A percentile compares a stretch with the other conserved stretches of the same genome.
Conservation (phyloP, 2,888 invertebrate species). For the Tipula unca region DNA sequence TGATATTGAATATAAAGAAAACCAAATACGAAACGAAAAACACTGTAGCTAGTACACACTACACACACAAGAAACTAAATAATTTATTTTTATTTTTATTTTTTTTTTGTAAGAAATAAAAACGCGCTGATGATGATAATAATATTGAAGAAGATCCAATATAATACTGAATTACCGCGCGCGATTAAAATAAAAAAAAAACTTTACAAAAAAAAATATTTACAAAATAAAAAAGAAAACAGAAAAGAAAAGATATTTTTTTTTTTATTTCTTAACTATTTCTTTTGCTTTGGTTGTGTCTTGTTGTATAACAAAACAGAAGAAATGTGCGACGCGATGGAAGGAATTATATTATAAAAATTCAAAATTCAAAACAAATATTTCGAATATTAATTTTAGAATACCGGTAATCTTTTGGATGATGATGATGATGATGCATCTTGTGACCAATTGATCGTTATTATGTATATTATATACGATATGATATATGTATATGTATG, state of each 20-base stretch:
- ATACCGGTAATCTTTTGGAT: too few relatives aligned
- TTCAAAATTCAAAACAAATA: not conserved
- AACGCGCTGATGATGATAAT: not conserved
- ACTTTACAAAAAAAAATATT: not conserved
- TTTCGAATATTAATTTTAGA: not conserved
- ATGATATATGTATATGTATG: too few relatives aligned
- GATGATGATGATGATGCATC: too few relatives aligned
- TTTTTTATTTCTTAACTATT: not conserved
- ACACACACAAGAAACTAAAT: not conserved
- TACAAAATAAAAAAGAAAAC: not conserved
- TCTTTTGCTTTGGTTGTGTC: not conserved
- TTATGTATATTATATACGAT: too few relatives aligned
- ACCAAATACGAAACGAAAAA: not conserved
- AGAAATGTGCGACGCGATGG: not conserved
- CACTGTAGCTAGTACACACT: not conserved
- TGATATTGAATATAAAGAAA: slow-evolving; percentile 19
- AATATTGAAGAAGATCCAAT: slow-evolving; percentile 19
- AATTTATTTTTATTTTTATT: not conserved
- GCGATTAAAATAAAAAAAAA: slow-evolving; percentile 15
- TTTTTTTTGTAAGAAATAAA: not conserved
- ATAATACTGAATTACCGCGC: slow-evolving; percentile 19
- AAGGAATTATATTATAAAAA: not conserved
- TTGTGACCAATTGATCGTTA: too few relatives aligned
- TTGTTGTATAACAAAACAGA: not conserved
- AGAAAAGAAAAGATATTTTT: not conserved